Base-by-base conservation (phyloP, 2,797 vertebrate species). In the Holocentrus rufus region DNA sequence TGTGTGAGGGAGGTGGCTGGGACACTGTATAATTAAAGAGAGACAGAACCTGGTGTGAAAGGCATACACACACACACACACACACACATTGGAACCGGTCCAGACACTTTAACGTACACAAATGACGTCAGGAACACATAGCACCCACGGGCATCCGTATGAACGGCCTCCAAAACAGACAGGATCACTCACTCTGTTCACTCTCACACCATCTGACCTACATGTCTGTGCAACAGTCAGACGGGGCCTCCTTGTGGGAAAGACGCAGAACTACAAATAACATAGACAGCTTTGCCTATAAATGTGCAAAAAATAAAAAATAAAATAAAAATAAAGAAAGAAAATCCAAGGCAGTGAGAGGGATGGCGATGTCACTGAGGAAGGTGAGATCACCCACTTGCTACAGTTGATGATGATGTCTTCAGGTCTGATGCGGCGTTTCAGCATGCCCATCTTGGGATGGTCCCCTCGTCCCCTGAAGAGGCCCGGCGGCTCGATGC, bases 381-480 rank as follows among this genome's bases (percentile, higher is more conserved):
- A 36, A 7, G 2, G 10, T 36, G 7, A 6, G 57, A 65, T 78
- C 25, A 85, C 96, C 88, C 88, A 98, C 97, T 97, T 98, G 96
- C 97, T 98, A 85, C 97, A 98, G 92, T 98, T 98, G 66, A 98
- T 98, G 85, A 98, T 98, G 86, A 98, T 96, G 84, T 98, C 95
- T 74, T 97, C 92, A 0, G 97, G 96, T 92, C 95, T 92, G 85
- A 97, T 95, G 79, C 97, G 95, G 27, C 95, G 94, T 85, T 98
- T 98, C 85, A 98, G 83, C 95, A 97, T 98, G 75, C 97, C 97
- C 96, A 97, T 98, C 85, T 98, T 98, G 3, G 97, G 97, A 79
- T 98, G 97, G 92, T 98, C 95, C 2, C 97, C 97, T 68, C 97
- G 94, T 61, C 97, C 97, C 65, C 96, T 91, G 88, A 98, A 98